phyloP scores from a whole-genome alignment of 2,888 invertebrate genomes.

The Clostera curtula region DNA sequence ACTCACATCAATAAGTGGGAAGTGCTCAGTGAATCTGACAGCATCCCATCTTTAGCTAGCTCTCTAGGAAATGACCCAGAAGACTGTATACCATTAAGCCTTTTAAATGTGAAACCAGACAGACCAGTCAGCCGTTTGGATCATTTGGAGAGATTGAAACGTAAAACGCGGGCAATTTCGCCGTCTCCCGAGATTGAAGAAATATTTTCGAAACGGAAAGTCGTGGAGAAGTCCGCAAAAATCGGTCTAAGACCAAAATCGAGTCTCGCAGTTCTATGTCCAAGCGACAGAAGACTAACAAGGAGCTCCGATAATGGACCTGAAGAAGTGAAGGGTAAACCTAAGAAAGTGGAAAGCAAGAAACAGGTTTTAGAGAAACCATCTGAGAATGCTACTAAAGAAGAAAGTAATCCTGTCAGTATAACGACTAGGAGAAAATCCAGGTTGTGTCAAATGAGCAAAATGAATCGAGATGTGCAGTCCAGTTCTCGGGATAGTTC shows the following conservation, averaged over 20 bases:
- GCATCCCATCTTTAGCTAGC: slow-evolving; percentile 68
- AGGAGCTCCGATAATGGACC: slow-evolving; percentile 53
- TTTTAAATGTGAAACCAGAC: slow-evolving; percentile 58
- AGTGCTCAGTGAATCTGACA: slow-evolving; percentile 75
- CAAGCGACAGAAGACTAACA: slow-evolving; percentile 55
- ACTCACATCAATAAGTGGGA: slow-evolving; percentile 73
- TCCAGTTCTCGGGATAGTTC: slow-evolving; percentile 68
- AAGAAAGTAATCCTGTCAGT: slow-evolving; percentile 37
- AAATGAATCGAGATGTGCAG: slow-evolving; percentile 50
- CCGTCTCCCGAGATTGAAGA: slow-evolving; percentile 76
- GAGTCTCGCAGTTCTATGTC: slow-evolving; percentile 58
- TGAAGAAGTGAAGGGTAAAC: slow-evolving; percentile 45
- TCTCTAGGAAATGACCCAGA: slow-evolving; percentile 72
- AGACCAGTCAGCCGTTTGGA: slow-evolving; percentile 45
- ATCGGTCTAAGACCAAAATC: slow-evolving; percentile 57
- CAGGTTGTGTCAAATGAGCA: slow-evolving; percentile 50
- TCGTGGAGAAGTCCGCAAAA: slow-evolving; percentile 50
- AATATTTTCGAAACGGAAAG: slow-evolving; percentile 62
- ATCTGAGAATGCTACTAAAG: too few relatives aligned
- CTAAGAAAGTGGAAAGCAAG: slow-evolving; percentile 40
- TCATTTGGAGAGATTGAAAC: slow-evolving; percentile 62
- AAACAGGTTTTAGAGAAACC: slow-evolving; percentile 32
- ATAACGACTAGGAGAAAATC: slow-evolving; percentile 59
- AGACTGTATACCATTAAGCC: slow-evolving; percentile 73
- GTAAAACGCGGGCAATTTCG: slow-evolving; percentile 73